These are phyloP conservation scores for Lophura nycthemera DNA, from an alignment of 2,113 vertebrate genomes.

Conservation along the genomic window DNA sequence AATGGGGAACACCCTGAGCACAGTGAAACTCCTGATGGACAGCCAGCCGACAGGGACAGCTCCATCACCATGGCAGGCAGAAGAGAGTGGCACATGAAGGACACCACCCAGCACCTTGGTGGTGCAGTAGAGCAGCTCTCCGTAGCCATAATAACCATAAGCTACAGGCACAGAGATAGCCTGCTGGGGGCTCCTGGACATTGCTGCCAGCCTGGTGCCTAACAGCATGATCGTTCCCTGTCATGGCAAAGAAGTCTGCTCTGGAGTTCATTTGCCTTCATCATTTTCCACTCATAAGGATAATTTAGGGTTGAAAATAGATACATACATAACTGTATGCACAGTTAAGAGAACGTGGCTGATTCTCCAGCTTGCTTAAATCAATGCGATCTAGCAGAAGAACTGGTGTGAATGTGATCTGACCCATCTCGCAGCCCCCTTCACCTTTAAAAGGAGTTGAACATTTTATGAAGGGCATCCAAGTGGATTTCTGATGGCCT, in stretches of 20 bases:
- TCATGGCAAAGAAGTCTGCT: neutral
- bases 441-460: neutral
- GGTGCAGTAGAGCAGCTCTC: neutral
- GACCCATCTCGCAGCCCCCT: neutral
- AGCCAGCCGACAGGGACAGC: neutral
- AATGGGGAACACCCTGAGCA: fast-evolving
- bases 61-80: fast-evolving
- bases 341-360: neutral
- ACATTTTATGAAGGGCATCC: neutral
- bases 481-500: neutral
- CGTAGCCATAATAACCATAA: neutral
- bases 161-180: neutral
- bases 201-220: neutral
- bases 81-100: neutral
- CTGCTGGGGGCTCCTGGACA: neutral
- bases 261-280: neutral
- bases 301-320: neutral
- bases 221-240: neutral
- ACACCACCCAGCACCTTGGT: neutral
- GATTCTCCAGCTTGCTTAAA: neutral
- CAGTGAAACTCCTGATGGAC: fast-evolving
- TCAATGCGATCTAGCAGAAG: neutral
- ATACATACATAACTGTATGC: neutral
- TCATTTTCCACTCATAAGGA: neutral
- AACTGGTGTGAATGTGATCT: neutral